Conservation (phyloP, 2,113 vertebrate species). For the Thalassarche chlororhynchos region DNA sequence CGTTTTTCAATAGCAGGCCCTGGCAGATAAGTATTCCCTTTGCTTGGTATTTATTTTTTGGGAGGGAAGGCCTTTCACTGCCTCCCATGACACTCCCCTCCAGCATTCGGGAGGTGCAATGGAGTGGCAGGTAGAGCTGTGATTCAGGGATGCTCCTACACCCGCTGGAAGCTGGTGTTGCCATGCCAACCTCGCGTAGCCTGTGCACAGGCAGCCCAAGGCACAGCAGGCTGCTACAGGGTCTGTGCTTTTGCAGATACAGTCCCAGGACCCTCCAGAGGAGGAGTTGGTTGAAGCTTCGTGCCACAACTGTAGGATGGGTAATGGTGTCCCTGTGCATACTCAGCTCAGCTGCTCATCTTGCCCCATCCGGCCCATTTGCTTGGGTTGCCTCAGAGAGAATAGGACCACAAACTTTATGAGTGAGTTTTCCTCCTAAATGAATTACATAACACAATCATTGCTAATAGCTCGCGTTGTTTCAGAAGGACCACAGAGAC, state of each 20-base stretch:
- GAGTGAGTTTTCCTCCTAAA: background rate
- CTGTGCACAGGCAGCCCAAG: background rate
- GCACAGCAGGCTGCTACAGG: background rate
- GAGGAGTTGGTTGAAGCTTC: background rate
- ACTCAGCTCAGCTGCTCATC: background rate
- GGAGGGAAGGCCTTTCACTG: background rate
- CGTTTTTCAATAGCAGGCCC: conserved; percentile 45
- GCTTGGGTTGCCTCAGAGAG: background rate
- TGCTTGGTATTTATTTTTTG: conserved; percentile 23
- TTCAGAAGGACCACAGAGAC: background rate
- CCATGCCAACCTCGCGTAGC: background rate
- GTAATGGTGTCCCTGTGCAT: background rate
- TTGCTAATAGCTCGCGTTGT: background rate
- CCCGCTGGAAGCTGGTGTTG: background rate
- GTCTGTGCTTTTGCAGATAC: background rate
- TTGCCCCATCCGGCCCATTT: background rate
- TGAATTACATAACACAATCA: background rate
- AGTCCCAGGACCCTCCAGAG: background rate
- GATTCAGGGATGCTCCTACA: background rate
- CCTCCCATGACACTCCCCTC: background rate
- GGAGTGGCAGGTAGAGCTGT: background rate
- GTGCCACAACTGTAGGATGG: rapidly evolving
- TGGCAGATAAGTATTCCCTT: conserved; percentile 35
- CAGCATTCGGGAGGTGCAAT: background rate
- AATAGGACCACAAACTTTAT: background rate